Evolutionary conservation across 2,113 vertebrate species (phyloP), one percentile per base, ranked within the genome.

Genomic region (Genyomyrus donnyi): DNA sequence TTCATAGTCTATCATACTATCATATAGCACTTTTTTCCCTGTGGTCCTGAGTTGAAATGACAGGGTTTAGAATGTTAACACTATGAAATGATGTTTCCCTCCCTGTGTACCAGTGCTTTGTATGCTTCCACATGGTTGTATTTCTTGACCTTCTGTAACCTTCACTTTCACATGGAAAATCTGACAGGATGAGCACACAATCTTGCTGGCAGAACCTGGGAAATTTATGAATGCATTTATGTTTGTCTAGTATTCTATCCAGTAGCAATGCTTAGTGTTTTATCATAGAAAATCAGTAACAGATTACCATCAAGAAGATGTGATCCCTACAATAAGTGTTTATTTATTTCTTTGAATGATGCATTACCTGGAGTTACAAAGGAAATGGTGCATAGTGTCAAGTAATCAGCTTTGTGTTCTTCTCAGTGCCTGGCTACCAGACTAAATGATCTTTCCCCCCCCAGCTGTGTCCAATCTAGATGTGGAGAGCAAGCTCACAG

Each of bases 391-490:
- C 19, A 50, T 89, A 31, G 66, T 27, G 62, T 77, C 11, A 45
- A 19, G 35, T 49, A 66, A 52, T 31, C n/a, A 19, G 46, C 66
- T 39, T 49, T 17, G 21, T 74, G 88, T 31, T 48, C 21, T 49
- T 50, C 17, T 8, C 42, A 70, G n/a, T 50, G 49, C 9, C 31
- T 89, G 48, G 49, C 49, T 3, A 10, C 88, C 70, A 52, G n/a
- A 80, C 46, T 80, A 53, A 50, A 49, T 24, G 39, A 19, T 24
- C 52, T 24, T 13, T 6, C 56, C 17, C 88, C 89, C 52, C 88
- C 91, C 93, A 99, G 98, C 98, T 1, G 98, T 99, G 92, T 99
- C 98, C 84, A 98, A 98, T 95, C 94, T 99, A 95, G 98, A 99
- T 56, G 92, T 95, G 42, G 98, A 99, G 94, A 98, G 98, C 92